Conservation (phyloP, 2,113 vertebrate genomes). For the Lepisosteus osseus region DNA sequence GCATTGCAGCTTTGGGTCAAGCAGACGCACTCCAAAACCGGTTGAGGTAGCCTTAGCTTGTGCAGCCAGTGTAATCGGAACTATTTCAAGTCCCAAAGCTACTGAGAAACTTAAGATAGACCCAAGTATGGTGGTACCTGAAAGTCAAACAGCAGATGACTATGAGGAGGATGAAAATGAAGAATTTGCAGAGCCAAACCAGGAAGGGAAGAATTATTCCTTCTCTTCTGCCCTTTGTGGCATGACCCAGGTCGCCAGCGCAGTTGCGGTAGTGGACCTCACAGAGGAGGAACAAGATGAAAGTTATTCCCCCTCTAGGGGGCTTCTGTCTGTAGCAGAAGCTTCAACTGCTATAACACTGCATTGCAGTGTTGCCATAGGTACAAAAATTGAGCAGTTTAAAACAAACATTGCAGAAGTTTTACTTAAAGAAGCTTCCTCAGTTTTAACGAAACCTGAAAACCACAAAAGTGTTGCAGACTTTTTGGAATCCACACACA, state of each 20-base stretch:
- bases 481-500: slow-evolving; percentile 76
- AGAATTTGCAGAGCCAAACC: slow-evolving; percentile 28
- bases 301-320: slow-evolving; percentile 58
- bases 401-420: slow-evolving; percentile 77
- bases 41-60: slow-evolving; percentile 85
- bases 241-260: slow-evolving; percentile 85
- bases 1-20: slow-evolving; percentile 7
- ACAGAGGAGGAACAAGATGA: slow-evolving; percentile 59
- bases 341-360: slow-evolving; percentile 67
- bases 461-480: slow-evolving; percentile 72
- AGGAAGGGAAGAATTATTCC: slow-evolving; percentile 61
- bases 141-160: slow-evolving; percentile 29
- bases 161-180: slow-evolving; percentile 4
- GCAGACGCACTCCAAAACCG: slow-evolving; percentile 61
- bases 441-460: slow-evolving; percentile 73
- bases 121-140: slow-evolving; percentile 40
- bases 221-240: slow-evolving; percentile 84
- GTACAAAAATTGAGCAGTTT: slow-evolving; percentile 69
- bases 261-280: slow-evolving; percentile 80
- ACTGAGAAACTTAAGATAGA: slow-evolving; percentile 71
- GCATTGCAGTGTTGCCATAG: slow-evolving; percentile 65
- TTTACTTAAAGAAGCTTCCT: slow-evolving; percentile 76
- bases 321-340: slow-evolving; percentile 71
- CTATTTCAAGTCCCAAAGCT: slow-evolving; percentile 83
- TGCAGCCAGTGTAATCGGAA: slow-evolving; percentile 88